phyloP scores from a whole-genome alignment of 2,113 vertebrate genomes.

The Corynorhinus townsendii region DNA sequence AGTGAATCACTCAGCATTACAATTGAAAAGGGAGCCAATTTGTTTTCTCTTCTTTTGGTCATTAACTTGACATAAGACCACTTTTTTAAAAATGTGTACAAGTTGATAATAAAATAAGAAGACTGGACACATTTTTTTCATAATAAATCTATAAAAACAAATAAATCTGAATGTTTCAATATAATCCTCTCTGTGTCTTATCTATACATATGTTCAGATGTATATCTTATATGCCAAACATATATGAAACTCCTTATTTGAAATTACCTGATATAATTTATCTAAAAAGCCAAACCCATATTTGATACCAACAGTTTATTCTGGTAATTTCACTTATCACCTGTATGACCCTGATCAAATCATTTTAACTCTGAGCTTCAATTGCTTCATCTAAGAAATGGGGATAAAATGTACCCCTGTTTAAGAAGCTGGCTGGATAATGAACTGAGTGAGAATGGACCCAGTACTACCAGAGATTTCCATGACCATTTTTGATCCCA shows the following conservation, averaged over 20 bases:
- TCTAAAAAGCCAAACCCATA: background rate
- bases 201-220: background rate
- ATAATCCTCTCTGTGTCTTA: background rate
- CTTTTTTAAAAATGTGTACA: background rate
- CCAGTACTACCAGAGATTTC: background rate
- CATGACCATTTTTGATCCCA: background rate
- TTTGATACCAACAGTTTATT: background rate
- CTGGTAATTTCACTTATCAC: background rate
- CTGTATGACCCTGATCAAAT: background rate
- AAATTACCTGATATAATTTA: background rate
- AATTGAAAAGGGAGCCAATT: background rate
- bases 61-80: background rate
- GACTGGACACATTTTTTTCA: background rate
- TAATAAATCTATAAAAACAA: slow-evolving; percentile 8
- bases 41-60: background rate
- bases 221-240: background rate
- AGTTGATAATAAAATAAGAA: background rate
- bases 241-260: background rate
- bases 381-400: background rate
- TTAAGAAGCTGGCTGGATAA: background rate
- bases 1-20: background rate
- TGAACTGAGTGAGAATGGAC: background rate
- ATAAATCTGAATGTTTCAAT: background rate
- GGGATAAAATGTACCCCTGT: background rate
- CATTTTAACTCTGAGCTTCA: background rate